A percentile compares a stretch with the other conserved stretches of the same genome.
phyloP scores from a whole-genome alignment of 2,797 vertebrate species.

The Melanotaenia nigrans region DNA sequence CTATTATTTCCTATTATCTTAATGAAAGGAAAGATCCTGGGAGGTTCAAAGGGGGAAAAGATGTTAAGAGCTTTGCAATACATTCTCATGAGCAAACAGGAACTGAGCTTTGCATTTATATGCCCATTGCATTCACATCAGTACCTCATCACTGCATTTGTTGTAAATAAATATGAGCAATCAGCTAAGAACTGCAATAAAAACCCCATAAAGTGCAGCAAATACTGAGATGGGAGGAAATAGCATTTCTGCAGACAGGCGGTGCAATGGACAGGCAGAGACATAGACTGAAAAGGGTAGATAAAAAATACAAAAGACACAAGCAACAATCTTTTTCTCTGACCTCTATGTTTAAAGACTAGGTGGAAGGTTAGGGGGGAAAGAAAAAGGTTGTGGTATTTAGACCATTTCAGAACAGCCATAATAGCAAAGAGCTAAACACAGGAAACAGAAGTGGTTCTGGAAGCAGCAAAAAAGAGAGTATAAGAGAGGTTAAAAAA shows the following conservation, averaged over 20 bases:
- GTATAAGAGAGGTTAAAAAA: conserved; percentile 71
- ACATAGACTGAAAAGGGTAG: conserved; percentile 20
- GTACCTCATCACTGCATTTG: conserved; percentile 67
- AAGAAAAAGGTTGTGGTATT: conserved; percentile 61
- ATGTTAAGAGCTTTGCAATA: conserved; percentile 48
- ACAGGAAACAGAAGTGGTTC: conserved; percentile 44
- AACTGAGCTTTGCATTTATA: conserved; percentile 68
- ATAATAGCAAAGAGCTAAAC: conserved; percentile 55
- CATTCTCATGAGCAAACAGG: conserved; percentile 72
- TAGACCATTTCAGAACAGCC: conserved; percentile 54
- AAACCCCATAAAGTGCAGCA: conserved; percentile 63
- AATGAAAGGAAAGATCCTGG: conserved; percentile 33
- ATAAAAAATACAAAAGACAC: conserved; percentile 58
- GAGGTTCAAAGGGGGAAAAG: conserved; percentile 47
- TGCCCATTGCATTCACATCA: conserved; percentile 68
- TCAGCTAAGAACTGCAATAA: conserved; percentile 76
- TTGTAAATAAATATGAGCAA: conserved; percentile 81
- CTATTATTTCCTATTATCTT: conserved; percentile 45
- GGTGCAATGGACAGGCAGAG: conserved; percentile 30
- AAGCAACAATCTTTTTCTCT: conserved; percentile 28
- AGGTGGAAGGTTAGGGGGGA: conserved; percentile 47
- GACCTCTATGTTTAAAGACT: conserved; percentile 47
- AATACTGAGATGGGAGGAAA: conserved; percentile 65
- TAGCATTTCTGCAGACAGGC: conserved; percentile 57
- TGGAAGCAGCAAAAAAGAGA: conserved; percentile 58